A percentile compares a stretch with the other conserved stretches of the same genome.
phyloP scores from a whole-genome alignment of 2,888 invertebrate species.

The Ormyrus thymus region DNA sequence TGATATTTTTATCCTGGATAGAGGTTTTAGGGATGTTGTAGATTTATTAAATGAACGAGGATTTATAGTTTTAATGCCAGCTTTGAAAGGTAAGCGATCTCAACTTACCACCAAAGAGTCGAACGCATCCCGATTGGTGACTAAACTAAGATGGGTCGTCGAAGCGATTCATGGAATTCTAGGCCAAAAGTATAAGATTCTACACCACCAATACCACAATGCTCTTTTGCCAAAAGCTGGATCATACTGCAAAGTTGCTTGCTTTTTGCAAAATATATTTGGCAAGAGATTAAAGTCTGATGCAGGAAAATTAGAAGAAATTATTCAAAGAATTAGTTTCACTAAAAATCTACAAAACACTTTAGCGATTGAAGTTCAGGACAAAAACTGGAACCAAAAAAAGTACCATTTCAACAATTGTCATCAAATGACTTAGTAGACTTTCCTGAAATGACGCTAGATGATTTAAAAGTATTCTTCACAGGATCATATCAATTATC shows the following conservation, averaged over 20 bases:
- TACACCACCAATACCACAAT: slow-evolving; percentile 57
- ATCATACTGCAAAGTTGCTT: slow-evolving; percentile 52
- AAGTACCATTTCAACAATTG: not conserved
- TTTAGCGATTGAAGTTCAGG: slow-evolving; percentile 43
- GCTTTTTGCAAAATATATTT: slow-evolving; percentile 54
- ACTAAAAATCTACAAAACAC: not conserved
- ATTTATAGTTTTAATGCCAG: slow-evolving; percentile 58
- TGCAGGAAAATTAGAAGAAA: not conserved
- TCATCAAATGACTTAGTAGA: slow-evolving; percentile 4
- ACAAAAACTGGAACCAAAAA: slow-evolving; percentile 10
- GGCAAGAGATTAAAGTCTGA: slow-evolving; percentile 48
- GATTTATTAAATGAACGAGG: slow-evolving; percentile 41
- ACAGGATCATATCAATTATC: slow-evolving; percentile 46
- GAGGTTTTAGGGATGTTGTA: slow-evolving; percentile 50
- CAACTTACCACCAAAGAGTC: slow-evolving; percentile 57
- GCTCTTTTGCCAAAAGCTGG: slow-evolving; percentile 45
- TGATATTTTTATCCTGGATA: slow-evolving; percentile 55
- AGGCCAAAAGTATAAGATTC: slow-evolving; percentile 54
- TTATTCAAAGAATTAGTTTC: not conserved
- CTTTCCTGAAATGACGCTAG: slow-evolving; percentile 22
- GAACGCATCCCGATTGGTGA: slow-evolving; percentile 55
- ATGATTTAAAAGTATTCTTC: slow-evolving; percentile 44
- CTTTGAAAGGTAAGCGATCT: too few species aligned
- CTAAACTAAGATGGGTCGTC: slow-evolving; percentile 57
- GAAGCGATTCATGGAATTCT: slow-evolving; percentile 60